Conservation (phyloP, 2,113 vertebrate species). For the Rhinogobius similis region DNA sequence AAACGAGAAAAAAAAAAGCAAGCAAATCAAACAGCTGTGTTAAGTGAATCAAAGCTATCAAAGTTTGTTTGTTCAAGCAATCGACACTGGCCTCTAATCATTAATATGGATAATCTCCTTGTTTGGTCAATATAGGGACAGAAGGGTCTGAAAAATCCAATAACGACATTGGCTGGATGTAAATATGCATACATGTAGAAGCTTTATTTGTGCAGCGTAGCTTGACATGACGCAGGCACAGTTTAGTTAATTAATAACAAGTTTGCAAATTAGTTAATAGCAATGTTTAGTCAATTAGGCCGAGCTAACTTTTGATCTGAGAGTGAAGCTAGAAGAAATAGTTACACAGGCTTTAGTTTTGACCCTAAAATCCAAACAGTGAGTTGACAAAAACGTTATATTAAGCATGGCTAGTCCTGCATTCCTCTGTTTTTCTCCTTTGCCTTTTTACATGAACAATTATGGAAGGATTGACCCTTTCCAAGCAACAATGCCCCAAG, state of each 20-base stretch:
- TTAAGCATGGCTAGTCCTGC: neutral
- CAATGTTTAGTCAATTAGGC: neutral
- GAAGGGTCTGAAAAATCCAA: neutral
- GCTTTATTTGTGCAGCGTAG: neutral
- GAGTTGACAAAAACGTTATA: neutral
- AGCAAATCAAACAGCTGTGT: neutral
- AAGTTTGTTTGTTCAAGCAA: no score
- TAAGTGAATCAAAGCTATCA: neutral
- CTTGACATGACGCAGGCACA: neutral
- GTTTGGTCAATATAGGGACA: neutral
- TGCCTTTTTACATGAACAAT: neutral
- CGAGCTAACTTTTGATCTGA: no score
- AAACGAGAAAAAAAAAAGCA: neutral
- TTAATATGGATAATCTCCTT: neutral
- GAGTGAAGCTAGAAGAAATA: neutral
- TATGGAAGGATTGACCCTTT: neutral
- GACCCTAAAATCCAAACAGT: neutral
- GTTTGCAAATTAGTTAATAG: neutral
- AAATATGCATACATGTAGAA: neutral
- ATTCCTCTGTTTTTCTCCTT: neutral
- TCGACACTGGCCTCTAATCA: neutral
- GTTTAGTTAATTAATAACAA: neutral
- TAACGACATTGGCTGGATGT: neutral
- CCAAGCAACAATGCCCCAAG: no score
- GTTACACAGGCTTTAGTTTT: neutral